These are phyloP conservation scores for Meganola albula DNA, from an alignment of 2,888 invertebrate species.

Conservation along the genomic window DNA sequence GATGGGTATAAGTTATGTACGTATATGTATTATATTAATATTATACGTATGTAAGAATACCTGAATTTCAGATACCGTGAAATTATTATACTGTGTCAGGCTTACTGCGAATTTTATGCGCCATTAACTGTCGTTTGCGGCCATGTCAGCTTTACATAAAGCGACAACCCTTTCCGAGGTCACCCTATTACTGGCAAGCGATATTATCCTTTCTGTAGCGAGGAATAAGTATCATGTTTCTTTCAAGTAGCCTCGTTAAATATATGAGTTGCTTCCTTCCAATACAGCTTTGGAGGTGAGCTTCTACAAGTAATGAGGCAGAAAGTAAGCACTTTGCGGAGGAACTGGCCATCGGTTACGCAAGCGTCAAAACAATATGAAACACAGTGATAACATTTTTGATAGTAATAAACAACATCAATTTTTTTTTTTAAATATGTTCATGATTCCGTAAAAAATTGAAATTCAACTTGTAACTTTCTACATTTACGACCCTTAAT, in stretches of 20 bases:
- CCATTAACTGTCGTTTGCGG: constrained; percentile 67
- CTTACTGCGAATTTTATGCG: constrained; percentile 64
- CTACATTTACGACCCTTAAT: no score
- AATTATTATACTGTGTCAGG: constrained; percentile 53
- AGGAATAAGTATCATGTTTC: constrained; percentile 34
- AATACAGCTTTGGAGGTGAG: constrained; percentile 42
- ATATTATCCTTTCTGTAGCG: constrained; percentile 36
- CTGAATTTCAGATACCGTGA: constrained; percentile 42
- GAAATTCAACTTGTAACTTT: no score
- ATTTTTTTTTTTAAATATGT: neutral
- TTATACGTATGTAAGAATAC: constrained; percentile 16
- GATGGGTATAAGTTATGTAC: no score
- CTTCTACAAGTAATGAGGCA: constrained; percentile 49
- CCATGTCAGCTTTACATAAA: constrained; percentile 63
- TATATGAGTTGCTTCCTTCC: constrained; percentile 45
- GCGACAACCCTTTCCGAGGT: constrained; percentile 58
- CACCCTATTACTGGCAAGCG: constrained; percentile 28
- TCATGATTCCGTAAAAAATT: no score
- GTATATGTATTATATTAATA: no score
- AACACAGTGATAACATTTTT: no score
- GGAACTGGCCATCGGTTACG: constrained; percentile 20
- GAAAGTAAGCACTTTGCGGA: constrained; percentile 38
- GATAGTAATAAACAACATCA: no score
- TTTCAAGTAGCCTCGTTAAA: constrained; percentile 29
- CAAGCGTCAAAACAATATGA: no score